Percentiles rank a stretch among this genome's conserved stretches.
phyloP scores from a whole-genome alignment of 1,140 invertebrate species.

The Tribolium madens region DNA sequence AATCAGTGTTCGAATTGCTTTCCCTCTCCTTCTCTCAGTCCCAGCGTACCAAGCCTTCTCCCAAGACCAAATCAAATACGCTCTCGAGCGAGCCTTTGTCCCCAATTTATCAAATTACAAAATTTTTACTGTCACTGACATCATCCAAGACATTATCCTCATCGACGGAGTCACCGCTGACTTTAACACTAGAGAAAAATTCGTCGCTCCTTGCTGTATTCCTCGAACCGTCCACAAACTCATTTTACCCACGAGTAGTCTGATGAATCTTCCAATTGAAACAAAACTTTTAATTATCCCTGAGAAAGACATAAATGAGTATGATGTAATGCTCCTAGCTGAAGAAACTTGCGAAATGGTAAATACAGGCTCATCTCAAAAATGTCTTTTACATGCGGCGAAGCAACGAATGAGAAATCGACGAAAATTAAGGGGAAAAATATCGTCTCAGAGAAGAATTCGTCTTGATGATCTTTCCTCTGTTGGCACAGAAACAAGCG shows the following conservation, averaged over 20 bases:
- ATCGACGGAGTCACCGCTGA: slow-evolving; percentile 52
- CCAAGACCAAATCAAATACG: slow-evolving; percentile 49
- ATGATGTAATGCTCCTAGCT: not conserved
- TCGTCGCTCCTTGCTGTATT: slow-evolving; percentile 49
- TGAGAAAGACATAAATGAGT: not conserved
- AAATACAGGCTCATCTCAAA: not conserved
- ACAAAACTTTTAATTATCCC: slow-evolving; percentile 12
- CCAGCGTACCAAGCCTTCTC: slow-evolving; percentile 47
- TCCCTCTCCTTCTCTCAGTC: slow-evolving; percentile 48
- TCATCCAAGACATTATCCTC: slow-evolving; percentile 52
- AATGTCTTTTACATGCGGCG: not conserved
- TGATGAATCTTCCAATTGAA: not conserved
- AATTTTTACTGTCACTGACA: slow-evolving; percentile 42
- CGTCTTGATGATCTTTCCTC: too few relatives aligned
- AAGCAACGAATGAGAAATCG: not conserved
- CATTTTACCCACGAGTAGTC: not conserved
- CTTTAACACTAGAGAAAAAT: slow-evolving; percentile 40
- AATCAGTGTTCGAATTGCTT: slow-evolving; percentile 48
- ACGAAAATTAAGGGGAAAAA: too few relatives aligned
- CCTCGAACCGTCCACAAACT: slow-evolving; percentile 29
- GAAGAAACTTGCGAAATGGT: slow-evolving; percentile 28
- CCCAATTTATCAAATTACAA: slow-evolving; percentile 46
- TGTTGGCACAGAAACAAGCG: too few relatives aligned
- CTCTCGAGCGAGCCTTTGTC: slow-evolving; percentile 54
- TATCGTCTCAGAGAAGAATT: too few relatives aligned